phyloP scores from a whole-genome alignment of 2,113 vertebrate genomes.

The Macaca mulatta region DNA sequence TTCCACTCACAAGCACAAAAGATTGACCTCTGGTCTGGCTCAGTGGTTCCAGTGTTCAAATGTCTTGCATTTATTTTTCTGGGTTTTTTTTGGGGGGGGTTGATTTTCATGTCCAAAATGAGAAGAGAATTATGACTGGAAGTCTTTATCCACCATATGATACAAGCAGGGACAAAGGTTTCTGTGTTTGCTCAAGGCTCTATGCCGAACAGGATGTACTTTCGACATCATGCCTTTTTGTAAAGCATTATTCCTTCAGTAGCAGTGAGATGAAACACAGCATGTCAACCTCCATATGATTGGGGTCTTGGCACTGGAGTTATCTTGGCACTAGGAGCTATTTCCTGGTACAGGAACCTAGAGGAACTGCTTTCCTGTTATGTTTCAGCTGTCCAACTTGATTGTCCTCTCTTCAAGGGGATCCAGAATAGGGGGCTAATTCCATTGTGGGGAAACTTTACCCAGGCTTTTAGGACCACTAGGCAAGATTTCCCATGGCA shows the following conservation, averaged over 20 bases:
- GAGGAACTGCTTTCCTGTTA: conserved; percentile 67
- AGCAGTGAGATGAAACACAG: conserved; percentile 41
- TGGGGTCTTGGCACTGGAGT: conserved; percentile 63
- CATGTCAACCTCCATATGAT: conserved; percentile 48
- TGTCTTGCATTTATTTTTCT: conserved; percentile 27
- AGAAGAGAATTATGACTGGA: conserved; percentile 49
- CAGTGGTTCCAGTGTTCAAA: background rate
- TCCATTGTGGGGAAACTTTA: background rate
- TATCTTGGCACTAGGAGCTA: conserved; percentile 43
- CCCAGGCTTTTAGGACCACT: background rate
- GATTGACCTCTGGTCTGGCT: background rate
- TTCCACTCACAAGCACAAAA: conserved; percentile 18
- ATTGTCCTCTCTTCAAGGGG: conserved; percentile 49
- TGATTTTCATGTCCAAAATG: conserved; percentile 28
- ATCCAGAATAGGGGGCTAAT: conserved; percentile 5
- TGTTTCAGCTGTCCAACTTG: conserved; percentile 40
- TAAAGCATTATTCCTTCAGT: conserved; percentile 50
- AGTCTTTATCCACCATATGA: conserved; percentile 42
- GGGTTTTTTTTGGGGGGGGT: background rate
- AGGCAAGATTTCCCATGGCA: conserved; percentile 29
- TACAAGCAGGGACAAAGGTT: conserved; percentile 49
- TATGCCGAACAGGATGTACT: conserved; percentile 56
- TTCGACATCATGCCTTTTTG: conserved; percentile 44
- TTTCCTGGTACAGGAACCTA: conserved; percentile 74
- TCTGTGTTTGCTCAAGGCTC: conserved; percentile 67